A percentile compares a stretch with the other conserved stretches of the same genome.
These are phyloP conservation scores for Cosmia trapezina DNA, from an alignment of 2,888 invertebrate genomes.

Conservation along the genomic window DNA sequence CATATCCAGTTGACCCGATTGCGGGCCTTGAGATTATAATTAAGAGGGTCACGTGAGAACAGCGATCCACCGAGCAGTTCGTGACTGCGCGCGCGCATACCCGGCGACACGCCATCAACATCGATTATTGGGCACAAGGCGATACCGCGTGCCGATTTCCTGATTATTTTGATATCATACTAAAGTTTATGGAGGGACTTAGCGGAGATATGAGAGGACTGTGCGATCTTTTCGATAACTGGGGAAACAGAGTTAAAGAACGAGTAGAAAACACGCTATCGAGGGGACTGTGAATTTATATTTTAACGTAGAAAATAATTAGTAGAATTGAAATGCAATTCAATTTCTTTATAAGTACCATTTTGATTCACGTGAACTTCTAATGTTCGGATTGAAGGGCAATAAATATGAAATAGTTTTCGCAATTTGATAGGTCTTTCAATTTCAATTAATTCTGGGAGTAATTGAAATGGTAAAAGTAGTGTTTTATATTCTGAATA, in stretches of 20 bases:
- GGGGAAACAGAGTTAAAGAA: constrained; percentile 21
- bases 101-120: constrained; percentile 84
- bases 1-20: constrained; percentile 66
- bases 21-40: constrained; percentile 79
- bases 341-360: background rate
- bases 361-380: constrained; percentile 5
- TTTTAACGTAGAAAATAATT: background rate
- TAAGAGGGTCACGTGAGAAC: constrained; percentile 85
- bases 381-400: background rate
- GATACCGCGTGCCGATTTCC: constrained; percentile 82
- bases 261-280: constrained; percentile 1
- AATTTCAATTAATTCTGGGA: constrained; percentile 8
- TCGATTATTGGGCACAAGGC: constrained; percentile 85
- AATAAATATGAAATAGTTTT: constrained; percentile 7
- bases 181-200: constrained; percentile 34
- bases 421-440: constrained; percentile 4
- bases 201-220: constrained; percentile 18
- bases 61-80: constrained; percentile 75
- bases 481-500: constrained; percentile 31
- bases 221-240: constrained; percentile 19
- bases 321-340: constrained; percentile 5
- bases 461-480: constrained; percentile 22
- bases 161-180: constrained; percentile 66
- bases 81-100: constrained; percentile 80
- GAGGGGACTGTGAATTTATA: constrained; percentile 6